These are phyloP conservation scores for Telmatochromis brichardi DNA, from an alignment of 2,113 vertebrate species.

Conservation along the genomic window DNA sequence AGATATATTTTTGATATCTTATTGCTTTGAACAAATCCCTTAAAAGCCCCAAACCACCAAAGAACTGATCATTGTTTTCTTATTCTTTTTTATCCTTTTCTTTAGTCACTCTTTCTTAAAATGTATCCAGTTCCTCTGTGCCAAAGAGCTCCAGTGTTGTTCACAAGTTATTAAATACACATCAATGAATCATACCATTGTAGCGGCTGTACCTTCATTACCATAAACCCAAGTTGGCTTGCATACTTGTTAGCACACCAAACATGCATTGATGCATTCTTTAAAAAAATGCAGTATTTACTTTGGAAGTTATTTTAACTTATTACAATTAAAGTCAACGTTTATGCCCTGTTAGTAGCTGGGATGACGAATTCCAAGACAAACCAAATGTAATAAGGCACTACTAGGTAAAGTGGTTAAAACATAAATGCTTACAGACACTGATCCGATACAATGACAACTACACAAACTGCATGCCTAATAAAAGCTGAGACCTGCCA, in stretches of 20 bases:
- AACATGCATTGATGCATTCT: neutral
- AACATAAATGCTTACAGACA: neutral
- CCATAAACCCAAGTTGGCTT: neutral
- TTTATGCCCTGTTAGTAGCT: neutral
- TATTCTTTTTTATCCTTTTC: neutral
- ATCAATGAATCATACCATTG: neutral
- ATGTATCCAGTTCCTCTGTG: neutral
- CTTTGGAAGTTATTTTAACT: neutral
- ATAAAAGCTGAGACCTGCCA: neutral
- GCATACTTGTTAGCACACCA: neutral
- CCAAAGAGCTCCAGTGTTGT: neutral
- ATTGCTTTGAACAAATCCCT: neutral
- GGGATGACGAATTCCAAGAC: neutral
- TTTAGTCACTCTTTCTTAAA: neutral
- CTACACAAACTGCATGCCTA: neutral
- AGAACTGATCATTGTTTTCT: neutral
- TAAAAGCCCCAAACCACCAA: neutral
- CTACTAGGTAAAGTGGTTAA: neutral
- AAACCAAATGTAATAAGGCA: neutral
- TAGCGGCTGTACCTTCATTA: neutral
- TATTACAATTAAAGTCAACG: neutral
- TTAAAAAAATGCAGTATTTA: neutral
- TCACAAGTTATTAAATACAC: neutral
- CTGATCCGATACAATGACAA: neutral
- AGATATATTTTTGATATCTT: neutral